These are phyloP conservation scores for Zoanthus sociatus DNA, from an alignment of 92 coral and sea anemone species.

Conservation along the genomic window DNA sequence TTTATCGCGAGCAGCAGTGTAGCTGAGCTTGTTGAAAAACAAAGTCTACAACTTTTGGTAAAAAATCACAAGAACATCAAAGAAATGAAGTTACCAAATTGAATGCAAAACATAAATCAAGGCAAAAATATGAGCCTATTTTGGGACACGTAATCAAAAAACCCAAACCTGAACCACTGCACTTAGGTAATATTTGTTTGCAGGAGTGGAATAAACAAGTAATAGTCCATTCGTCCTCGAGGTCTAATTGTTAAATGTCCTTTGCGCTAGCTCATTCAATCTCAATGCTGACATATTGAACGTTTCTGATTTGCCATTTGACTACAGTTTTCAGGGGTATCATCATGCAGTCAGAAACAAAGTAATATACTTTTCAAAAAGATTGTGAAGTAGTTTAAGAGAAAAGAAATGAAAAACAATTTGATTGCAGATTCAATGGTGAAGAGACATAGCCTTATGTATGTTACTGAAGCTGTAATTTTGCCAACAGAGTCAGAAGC, in stretches of 20 bases:
- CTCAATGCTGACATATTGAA: neutral
- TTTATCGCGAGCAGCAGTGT: no score
- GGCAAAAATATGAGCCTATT: no score
- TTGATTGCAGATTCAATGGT: constrained; percentile 71
- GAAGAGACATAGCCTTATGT: constrained; percentile 72
- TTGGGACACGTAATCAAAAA: neutral
- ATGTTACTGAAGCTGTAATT: constrained; percentile 49
- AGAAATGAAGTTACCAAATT: no score
- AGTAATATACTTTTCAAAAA: constrained; percentile 62
- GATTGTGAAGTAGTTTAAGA: constrained; percentile 60
- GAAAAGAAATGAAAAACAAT: constrained; percentile 54
- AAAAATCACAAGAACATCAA: no score
- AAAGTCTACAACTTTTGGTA: no score
- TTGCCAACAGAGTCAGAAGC: neutral
- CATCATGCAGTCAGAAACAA: neutral
- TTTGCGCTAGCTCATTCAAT: no score
- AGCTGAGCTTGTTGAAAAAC: no score
- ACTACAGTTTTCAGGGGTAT: neutral
- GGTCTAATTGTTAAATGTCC: no score
- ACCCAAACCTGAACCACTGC: neutral
- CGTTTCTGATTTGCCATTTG: neutral
- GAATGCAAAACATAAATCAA: no score
- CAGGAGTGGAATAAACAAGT: neutral
- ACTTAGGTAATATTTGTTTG: neutral
- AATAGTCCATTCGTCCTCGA: no score